phyloP scores from a whole-genome alignment of 2,888 invertebrate genomes.

The Tillus elongatus region DNA sequence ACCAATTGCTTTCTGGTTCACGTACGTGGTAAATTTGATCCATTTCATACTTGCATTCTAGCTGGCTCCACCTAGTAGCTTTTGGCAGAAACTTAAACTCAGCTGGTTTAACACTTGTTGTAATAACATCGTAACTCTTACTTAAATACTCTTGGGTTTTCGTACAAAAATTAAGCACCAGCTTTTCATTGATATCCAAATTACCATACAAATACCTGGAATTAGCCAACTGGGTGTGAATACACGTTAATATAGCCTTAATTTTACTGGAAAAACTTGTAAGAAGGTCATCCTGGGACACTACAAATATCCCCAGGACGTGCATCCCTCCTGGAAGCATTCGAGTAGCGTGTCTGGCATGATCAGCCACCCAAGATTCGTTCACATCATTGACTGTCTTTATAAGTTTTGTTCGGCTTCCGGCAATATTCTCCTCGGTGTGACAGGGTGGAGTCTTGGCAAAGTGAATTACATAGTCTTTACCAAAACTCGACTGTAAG shows the following conservation, averaged over 20 bases:
- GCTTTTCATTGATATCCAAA: constrained; percentile 48
- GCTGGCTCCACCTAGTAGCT: constrained; percentile 62
- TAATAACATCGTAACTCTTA: constrained; percentile 54
- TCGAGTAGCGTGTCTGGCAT: constrained; percentile 76
- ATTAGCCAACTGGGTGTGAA: constrained; percentile 47
- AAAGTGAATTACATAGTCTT: constrained; percentile 71
- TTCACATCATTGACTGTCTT: constrained; percentile 49
- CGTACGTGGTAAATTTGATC: constrained; percentile 66
- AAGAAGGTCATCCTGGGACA: constrained; percentile 57
- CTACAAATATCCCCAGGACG: constrained; percentile 73
- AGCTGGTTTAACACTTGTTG: constrained; percentile 52
- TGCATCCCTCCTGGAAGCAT: constrained; percentile 88
- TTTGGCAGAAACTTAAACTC: constrained; percentile 71
- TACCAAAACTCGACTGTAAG: constrained; percentile 51
- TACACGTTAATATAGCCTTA: constrained; percentile 48
- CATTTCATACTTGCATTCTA: constrained; percentile 68
- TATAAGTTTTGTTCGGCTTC: constrained; percentile 28
- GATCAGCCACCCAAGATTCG: constrained; percentile 65
- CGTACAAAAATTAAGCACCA: constrained; percentile 54
- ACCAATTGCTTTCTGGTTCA: constrained; percentile 51
- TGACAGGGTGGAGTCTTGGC: constrained; percentile 54
- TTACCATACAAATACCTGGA: constrained; percentile 56
- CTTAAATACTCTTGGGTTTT: constrained; percentile 50
- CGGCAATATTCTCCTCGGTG: constrained; percentile 35
- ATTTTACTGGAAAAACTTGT: constrained; percentile 50